Percentiles rank a stretch among this genome's conserved stretches.
phyloP scores from a whole-genome alignment of 2,888 invertebrate species.

The Seira ritae region DNA sequence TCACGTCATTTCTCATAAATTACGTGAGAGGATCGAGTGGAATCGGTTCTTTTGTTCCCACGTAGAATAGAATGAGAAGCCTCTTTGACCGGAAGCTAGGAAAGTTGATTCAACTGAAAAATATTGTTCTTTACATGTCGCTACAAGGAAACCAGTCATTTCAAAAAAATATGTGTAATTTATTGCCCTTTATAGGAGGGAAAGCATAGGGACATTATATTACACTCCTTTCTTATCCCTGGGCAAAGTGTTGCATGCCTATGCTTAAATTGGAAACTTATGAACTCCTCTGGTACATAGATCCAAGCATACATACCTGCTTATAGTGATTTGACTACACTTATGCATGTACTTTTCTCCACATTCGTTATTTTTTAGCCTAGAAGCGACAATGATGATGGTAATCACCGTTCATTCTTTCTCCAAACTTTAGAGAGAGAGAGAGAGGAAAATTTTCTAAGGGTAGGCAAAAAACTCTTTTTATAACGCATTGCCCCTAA shows the following conservation, averaged over 20 bases:
- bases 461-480: neutral
- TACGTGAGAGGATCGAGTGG: slow-evolving; percentile 25
- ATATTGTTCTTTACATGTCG: slow-evolving; percentile 19
- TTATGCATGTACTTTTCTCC: too few species aligned
- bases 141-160: slow-evolving; percentile 25
- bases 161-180: slow-evolving; percentile 54
- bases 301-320: too few species aligned
- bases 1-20: slow-evolving; percentile 43
- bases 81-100: slow-evolving; percentile 47
- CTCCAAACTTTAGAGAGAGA: neutral
- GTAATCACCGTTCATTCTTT: neutral
- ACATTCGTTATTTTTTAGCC: too few species aligned
- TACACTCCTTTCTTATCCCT: too few species aligned
- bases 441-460: too few species aligned
- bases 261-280: too few species aligned
- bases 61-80: slow-evolving; percentile 28
- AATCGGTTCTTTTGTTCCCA: slow-evolving; percentile 20
- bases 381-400: neutral
- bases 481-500: neutral
- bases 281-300: too few species aligned
- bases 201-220: too few species aligned
- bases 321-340: too few species aligned
- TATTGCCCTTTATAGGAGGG: slow-evolving; percentile 26
- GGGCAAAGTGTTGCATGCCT: too few species aligned
- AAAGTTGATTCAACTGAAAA: slow-evolving; percentile 60